phyloP scores from a whole-genome alignment of 2,888 invertebrate genomes.

The Cremastinae sp. region DNA sequence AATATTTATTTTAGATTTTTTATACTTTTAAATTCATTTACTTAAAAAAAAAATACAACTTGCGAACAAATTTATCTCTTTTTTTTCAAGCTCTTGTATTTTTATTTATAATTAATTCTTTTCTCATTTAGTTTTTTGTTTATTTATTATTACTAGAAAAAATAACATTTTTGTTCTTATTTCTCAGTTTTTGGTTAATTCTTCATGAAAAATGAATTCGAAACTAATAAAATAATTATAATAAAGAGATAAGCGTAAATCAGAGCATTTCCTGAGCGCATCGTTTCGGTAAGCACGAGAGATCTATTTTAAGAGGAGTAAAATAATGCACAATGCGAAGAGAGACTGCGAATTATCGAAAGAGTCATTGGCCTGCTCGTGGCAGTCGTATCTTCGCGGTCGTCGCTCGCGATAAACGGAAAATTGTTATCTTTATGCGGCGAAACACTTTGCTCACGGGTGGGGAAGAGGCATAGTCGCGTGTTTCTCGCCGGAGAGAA shows the following conservation, averaged over 20 bases:
- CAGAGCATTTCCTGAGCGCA: neutral
- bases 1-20: neutral
- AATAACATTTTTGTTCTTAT: too few species aligned
- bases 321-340: constrained; percentile 39
- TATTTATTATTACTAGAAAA: too few species aligned
- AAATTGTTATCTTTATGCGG: constrained; percentile 75
- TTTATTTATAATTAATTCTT: too few species aligned
- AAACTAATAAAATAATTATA: too few species aligned
- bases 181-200: too few species aligned
- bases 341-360: constrained; percentile 52
- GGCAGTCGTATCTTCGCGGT: constrained; percentile 35
- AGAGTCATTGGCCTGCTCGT: constrained; percentile 71
- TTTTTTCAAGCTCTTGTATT: too few species aligned
- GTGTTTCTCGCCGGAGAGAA: constrained; percentile 9
- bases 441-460: constrained; percentile 31
- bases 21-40: neutral
- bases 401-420: constrained; percentile 67
- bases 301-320: constrained; percentile 21
- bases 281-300: constrained; percentile 1
- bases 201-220: too few species aligned
- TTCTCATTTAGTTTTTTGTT: too few species aligned
- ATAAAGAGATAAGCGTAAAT: neutral
- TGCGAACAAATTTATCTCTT: too few species aligned
- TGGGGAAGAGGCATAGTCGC: constrained; percentile 31
- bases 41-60: too few species aligned